phyloP scores from a whole-genome alignment of 1,140 invertebrate species.

The Philotrypesis tridentata region DNA sequence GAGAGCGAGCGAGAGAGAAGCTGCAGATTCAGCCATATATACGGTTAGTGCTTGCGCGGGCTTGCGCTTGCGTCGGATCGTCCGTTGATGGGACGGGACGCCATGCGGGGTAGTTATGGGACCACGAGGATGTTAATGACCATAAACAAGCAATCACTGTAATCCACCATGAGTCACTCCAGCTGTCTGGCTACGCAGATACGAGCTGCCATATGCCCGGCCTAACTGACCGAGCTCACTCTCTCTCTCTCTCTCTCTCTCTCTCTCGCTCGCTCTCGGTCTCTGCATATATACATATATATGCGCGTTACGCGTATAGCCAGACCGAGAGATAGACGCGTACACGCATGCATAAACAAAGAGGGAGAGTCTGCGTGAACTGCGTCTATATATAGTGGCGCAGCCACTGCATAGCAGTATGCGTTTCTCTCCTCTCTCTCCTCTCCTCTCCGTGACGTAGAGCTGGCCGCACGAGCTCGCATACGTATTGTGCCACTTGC shows the following conservation, averaged over 20 bases:
- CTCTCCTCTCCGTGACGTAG: neutral
- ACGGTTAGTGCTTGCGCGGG: neutral
- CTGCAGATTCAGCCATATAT: neutral
- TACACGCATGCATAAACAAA: conserved; percentile 6
- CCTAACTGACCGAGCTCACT: conserved; percentile 53
- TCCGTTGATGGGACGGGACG: conserved; percentile 63
- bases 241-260: neutral
- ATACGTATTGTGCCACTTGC: conserved; percentile 19
- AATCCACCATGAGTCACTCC: conserved; percentile 70
- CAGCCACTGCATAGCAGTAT: neutral
- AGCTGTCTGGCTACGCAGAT: conserved; percentile 65
- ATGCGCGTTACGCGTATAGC: no score
- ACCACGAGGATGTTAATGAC: conserved; percentile 70
- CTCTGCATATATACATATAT: no score
- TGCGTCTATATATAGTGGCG: neutral
- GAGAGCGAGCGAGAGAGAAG: no score
- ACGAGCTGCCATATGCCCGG: conserved; percentile 67
- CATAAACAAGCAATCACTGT: conserved; percentile 71
- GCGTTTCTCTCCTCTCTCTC: neutral
- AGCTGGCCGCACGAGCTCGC: neutral
- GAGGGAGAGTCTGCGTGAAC: neutral
- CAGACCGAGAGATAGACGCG: neutral
- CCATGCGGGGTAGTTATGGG: conserved; percentile 65
- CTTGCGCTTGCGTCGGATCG: conserved; percentile 31
- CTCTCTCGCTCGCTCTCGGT: no score